These are phyloP conservation scores for Castor canadensis DNA, from an alignment of 2,113 vertebrate species.

Conservation along the genomic window DNA sequence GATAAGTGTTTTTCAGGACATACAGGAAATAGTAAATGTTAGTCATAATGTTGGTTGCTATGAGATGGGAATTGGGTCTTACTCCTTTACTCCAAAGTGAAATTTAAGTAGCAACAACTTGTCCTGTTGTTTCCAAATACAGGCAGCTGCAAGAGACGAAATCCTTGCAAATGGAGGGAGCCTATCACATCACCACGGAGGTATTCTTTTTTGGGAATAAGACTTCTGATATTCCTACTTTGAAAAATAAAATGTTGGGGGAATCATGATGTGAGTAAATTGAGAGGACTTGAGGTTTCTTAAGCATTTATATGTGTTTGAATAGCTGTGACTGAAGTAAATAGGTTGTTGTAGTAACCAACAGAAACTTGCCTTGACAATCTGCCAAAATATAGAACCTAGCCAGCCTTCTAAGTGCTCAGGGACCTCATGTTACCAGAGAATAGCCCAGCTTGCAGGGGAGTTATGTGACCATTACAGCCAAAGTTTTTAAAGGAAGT, in stretches of 20 bases:
- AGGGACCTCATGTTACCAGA: neutral
- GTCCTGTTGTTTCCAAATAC: slow-evolving; percentile 72
- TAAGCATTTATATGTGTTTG: neutral
- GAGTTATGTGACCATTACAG: neutral
- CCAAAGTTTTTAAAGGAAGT: neutral
- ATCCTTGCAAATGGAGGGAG: slow-evolving; percentile 99
- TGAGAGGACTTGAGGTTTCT: slow-evolving; percentile 22
- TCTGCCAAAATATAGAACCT: neutral
- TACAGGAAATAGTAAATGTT: slow-evolving; percentile 23
- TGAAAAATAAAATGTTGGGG: neutral
- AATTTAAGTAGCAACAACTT: slow-evolving; percentile 40
- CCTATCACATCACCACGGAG: slow-evolving; percentile 99
- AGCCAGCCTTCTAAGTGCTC: neutral
- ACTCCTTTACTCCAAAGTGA: neutral
- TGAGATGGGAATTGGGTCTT: neutral
- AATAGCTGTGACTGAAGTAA: neutral
- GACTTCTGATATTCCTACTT: slow-evolving; percentile 46
- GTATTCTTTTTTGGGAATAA: slow-evolving; percentile 82
- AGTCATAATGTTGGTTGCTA: neutral
- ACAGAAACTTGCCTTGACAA: neutral
- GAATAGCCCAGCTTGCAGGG: neutral
- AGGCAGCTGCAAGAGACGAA: slow-evolving; percentile 97
- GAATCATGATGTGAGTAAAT: neutral
- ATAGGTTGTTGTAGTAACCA: neutral
- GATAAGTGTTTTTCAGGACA: neutral